Evolutionary conservation across 1,140 invertebrate species (phyloP).

Genomic region (Teleopsis dalmanni): DNA sequence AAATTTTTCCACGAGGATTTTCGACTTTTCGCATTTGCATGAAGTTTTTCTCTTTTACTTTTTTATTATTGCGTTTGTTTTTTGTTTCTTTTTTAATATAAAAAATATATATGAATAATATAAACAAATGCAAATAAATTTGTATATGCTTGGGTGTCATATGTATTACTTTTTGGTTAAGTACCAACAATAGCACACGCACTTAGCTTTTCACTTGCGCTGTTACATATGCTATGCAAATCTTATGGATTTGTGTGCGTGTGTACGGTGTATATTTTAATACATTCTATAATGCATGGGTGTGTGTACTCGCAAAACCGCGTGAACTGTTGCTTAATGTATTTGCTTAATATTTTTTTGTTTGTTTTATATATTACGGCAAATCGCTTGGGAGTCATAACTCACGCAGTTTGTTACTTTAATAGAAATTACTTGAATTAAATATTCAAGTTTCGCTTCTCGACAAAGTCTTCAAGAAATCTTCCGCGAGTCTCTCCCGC

Average conservation of each 20-base stretch:
- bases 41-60: neutral
- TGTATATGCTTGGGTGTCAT: neutral
- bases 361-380: neutral
- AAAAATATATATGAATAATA: neutral
- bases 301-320: neutral
- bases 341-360: neutral
- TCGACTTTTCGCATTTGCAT: slow-evolving; percentile 21
- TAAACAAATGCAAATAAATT: neutral
- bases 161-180: neutral
- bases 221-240: no score
- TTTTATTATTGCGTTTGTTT: neutral
- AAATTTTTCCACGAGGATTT: slow-evolving; percentile 44
- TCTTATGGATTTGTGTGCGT: neutral
- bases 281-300: neutral
- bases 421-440: neutral
- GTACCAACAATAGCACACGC: neutral
- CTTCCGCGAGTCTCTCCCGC: no score
- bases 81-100: neutral
- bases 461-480: no score
- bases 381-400: neutral
- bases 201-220: no score
- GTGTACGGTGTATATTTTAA: neutral
- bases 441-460: no score
- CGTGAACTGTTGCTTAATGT: neutral
- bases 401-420: neutral